Evolutionary conservation across 2,888 invertebrate genomes (phyloP), one percentile per base, ranked within the genome.

Genomic region (Neocrepidodera transversa): DNA sequence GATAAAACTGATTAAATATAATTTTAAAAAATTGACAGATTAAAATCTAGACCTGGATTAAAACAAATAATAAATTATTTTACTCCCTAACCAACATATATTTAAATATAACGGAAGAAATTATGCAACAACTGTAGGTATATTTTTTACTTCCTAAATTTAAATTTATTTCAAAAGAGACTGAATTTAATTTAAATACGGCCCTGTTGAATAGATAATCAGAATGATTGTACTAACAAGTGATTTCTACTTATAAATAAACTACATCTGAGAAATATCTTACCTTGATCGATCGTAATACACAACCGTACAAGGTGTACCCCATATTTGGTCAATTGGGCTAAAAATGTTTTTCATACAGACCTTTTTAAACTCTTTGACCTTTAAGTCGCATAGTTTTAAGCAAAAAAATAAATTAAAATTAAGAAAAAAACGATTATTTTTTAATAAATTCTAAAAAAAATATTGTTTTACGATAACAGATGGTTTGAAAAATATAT

Each of bases 271-370:
- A 28, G 16, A 26, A 51, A 40, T 51, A 40, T 42, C 51, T 42
- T 51, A 30, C 51, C 51, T 51, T 51, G 51, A 30, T 28, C 4
- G 14, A 38, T 13, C 20, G 50, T 20, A 48, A 36, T 16, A 3
- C 16, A 23, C 11, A 14, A 16, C 51, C 51, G 28, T 51, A 51
- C 5, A 51, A 51, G 51, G 51, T 30, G 18, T 6, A 17, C 8
- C 2, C 51, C 51, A 14, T 51, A 40, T 40, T 51, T 16, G 42
- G 51, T 51, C 40, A 51, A 51, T 30, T 51, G 51, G 51, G 42
- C 40, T 51, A 50, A 38, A 17, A 17, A 14, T 13, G 2, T 14
- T 18, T 49, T 49, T 50, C 17, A 11, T 8, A 5, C 20, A 26
- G 2, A 17, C 17, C n/a, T 17, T 5, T 10, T n/a, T 6, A 18